phyloP scores from a whole-genome alignment of 2,888 invertebrate species.

The Anorthoa munda region DNA sequence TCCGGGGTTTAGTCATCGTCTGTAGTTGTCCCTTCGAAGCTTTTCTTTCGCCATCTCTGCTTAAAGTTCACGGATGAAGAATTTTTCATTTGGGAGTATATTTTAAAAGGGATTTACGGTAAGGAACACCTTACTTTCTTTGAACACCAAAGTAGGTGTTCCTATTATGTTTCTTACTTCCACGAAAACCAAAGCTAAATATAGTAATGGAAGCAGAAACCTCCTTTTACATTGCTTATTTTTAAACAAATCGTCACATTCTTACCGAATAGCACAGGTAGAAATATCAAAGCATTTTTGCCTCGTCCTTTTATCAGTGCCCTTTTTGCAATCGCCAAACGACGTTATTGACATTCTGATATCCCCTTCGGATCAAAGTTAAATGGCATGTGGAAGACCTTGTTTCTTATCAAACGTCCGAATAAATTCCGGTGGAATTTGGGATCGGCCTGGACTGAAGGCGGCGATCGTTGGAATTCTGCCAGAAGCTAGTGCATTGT shows the following conservation, averaged over 20 bases:
- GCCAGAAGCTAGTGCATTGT: conserved; percentile 85
- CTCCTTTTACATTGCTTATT: conserved; percentile 6
- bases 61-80: conserved; percentile 57
- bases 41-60: conserved; percentile 66
- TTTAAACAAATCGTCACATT: conserved; percentile 7
- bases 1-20: conserved; percentile 58
- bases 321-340: conserved; percentile 37
- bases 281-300: conserved; percentile 63
- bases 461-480: conserved; percentile 79
- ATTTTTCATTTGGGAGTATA: conserved; percentile 39
- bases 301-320: conserved; percentile 37
- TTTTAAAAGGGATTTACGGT: neutral
- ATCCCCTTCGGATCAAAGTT: conserved; percentile 65
- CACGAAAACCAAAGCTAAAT: neutral
- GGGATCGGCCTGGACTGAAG: conserved; percentile 66
- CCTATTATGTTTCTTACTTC: neutral
- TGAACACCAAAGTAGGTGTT: neutral
- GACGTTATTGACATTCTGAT: conserved; percentile 60
- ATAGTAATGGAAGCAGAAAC: neutral
- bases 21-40: conserved; percentile 66
- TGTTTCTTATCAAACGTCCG: conserved; percentile 77
- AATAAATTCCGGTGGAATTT: conserved; percentile 78
- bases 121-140: neutral
- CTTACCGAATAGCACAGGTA: conserved; percentile 5
- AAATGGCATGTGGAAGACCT: conserved; percentile 65